Evolutionary conservation across 2,113 vertebrate genomes (phyloP), one percentile per base, ranked within the genome.

Genomic region (Garra rufa): DNA sequence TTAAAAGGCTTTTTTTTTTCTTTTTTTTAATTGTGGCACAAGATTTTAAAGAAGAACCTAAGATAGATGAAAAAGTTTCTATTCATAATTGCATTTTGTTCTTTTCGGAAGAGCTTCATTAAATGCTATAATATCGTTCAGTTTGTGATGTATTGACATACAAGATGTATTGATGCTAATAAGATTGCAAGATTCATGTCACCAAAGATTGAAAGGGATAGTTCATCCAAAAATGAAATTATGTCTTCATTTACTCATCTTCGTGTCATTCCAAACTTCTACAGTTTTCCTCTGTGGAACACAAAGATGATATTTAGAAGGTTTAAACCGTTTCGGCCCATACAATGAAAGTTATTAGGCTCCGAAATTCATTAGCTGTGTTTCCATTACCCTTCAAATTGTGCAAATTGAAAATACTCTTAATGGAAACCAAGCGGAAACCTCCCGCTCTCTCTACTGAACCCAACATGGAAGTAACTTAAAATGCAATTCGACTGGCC

Each of bases 71-170:
- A n/a, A n/a, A n/a, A n/a, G n/a, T n/a, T n/a, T n/a, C n/a, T n/a
- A n/a, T n/a, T n/a, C n/a, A n/a, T n/a, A n/a, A n/a, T n/a, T n/a
- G n/a, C n/a, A n/a, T n/a, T n/a, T n/a, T n/a, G n/a, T n/a, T n/a
- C n/a, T n/a, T n/a, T n/a, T n/a, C n/a, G n/a, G n/a, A n/a, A n/a
- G 34, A 24, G 69, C n/a, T 28, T 48, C 41, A 19, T n/a, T 19
- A 77, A 59, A 76, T 21, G 38, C 28, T 9, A 77, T 34, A 55
- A 15, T 67, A 26, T 71, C 57, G n/a, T 81, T 82, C 15, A 15
- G 21, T 63, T 17, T 50, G 30, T 21, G 44, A n/a, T n/a, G n/a
- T n/a, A n/a, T n/a, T n/a, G n/a, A n/a, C 46, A 61, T n/a, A 69
- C 38, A 15, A 84, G 17, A 73, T 9, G 2, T 50, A 44, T 41